Percentiles rank a stretch among this genome's conserved stretches.
Conservation (phyloP, 2,888 invertebrate genomes). For the Scaptomyza flava region DNA sequence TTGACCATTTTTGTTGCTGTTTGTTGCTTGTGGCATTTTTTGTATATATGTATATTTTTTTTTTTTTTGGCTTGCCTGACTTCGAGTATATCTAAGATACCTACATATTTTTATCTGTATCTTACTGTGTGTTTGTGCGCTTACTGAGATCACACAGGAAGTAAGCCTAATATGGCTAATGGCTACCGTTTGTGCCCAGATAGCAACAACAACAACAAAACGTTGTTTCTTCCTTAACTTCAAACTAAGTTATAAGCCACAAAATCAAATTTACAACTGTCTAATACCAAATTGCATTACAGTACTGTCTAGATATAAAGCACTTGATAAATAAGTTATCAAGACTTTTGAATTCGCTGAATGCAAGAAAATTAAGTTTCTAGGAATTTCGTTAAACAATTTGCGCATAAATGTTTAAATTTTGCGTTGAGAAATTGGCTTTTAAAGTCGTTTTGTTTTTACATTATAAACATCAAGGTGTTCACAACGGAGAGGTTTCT, state of each 20-base stretch:
- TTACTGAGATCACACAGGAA: constrained; percentile 74
- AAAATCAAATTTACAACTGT: too few species aligned
- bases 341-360: too few species aligned
- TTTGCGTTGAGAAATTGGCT: too few species aligned
- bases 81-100: constrained; percentile 37
- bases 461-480: too few species aligned
- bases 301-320: background rate
- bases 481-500: too few species aligned
- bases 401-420: too few species aligned
- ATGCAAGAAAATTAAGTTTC: too few species aligned
- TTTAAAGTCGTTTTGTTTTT: too few species aligned
- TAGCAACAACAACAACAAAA: constrained; percentile 14
- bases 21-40: constrained; percentile 44
- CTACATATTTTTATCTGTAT: constrained; percentile 14
- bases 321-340: too few species aligned
- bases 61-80: constrained; percentile 35
- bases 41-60: constrained; percentile 43
- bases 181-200: constrained; percentile 38
- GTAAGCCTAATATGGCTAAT: constrained; percentile 51
- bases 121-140: constrained; percentile 14
- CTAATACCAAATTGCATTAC: background rate
- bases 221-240: background rate
- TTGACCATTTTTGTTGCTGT: constrained; percentile 65
- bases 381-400: too few species aligned
- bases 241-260: too few species aligned